Evolutionary conservation across 2,113 vertebrate genomes (phyloP).

Genomic region (Tenrec ecaudatus): DNA sequence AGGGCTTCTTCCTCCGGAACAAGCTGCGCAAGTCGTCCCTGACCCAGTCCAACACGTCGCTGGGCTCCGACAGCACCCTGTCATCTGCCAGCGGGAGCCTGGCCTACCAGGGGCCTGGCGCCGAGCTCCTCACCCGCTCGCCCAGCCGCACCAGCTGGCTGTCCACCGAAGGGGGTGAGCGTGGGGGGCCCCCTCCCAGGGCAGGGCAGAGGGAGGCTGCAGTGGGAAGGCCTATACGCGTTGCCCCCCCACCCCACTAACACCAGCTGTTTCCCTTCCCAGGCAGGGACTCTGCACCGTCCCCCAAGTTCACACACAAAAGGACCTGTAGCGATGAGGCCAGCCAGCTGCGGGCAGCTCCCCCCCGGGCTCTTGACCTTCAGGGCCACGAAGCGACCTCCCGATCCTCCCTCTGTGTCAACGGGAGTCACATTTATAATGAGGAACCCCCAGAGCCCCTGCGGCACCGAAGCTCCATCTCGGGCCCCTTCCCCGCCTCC

Average conservation of each 20-base stretch:
- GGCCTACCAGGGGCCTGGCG: slow-evolving; percentile 90
- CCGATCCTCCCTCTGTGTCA: slow-evolving; percentile 91
- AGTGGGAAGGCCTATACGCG: accelerated
- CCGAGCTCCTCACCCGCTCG: slow-evolving; percentile 86
- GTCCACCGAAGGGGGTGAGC: slow-evolving; percentile 92
- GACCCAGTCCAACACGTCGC: slow-evolving; percentile 94
- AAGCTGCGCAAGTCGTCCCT: slow-evolving; percentile 94
- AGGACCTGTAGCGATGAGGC: slow-evolving; percentile 91
- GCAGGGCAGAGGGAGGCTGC: background rate
- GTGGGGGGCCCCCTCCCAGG: accelerated
- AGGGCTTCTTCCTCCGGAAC: slow-evolving; percentile 94
- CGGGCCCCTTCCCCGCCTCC: slow-evolving; percentile 84
- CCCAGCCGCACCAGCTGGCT: slow-evolving; percentile 93
- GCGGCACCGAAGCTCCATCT: slow-evolving; percentile 83
- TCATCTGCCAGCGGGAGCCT: slow-evolving; percentile 93
- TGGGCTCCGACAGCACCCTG: slow-evolving; percentile 96
- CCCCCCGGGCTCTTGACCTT: slow-evolving; percentile 84
- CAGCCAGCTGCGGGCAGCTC: slow-evolving; percentile 86
- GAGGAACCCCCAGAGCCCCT: slow-evolving; percentile 80
- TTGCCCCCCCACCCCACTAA: background rate
- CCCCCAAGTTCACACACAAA: slow-evolving; percentile 91
- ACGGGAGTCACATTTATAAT: slow-evolving; percentile 92
- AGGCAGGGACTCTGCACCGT: slow-evolving; percentile 85
- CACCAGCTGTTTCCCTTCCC: background rate
- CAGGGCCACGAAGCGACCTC: slow-evolving; percentile 89